Conservation (phyloP, 2,113 vertebrate genomes). For the Xenopus laevis region DNA sequence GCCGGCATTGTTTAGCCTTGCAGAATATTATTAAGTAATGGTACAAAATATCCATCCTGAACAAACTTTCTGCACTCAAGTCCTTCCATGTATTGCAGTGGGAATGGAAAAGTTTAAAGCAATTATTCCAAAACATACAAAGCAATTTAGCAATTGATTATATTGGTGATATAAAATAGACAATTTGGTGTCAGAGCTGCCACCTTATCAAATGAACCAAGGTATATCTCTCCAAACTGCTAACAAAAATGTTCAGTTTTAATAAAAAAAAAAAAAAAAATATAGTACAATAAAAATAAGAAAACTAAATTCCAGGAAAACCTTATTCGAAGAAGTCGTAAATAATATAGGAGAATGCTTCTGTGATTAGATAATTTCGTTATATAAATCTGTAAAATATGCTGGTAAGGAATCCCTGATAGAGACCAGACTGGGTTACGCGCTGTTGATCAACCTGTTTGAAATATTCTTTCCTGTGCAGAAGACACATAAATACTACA, state of each 20-base stretch:
- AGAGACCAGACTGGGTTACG: constrained; percentile 74
- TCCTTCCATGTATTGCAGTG: constrained; percentile 11
- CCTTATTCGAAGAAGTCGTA: constrained; percentile 21
- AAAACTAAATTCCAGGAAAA: too few species aligned
- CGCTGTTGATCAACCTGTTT: constrained; percentile 69
- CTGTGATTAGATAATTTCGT: constrained; percentile 79
- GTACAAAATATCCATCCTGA: too few species aligned
- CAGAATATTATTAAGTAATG: too few species aligned
- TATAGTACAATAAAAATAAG: too few species aligned
- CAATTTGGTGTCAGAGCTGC: too few species aligned
- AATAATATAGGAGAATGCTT: constrained; percentile 73
- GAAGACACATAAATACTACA: constrained; percentile 61
- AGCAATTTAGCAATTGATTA: neutral
- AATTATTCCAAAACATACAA: neutral
- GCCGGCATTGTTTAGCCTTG: too few species aligned
- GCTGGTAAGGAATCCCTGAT: constrained; percentile 72
- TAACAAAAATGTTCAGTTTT: too few species aligned
- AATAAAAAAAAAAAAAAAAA: too few species aligned
- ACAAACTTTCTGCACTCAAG: neutral
- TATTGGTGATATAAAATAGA: too few species aligned
- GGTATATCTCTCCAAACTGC: too few species aligned
- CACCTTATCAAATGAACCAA: too few species aligned
- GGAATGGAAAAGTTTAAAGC: constrained; percentile 9
- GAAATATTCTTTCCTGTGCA: constrained; percentile 59
- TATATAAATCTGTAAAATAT: constrained; percentile 82